Evolutionary conservation across 2,888 invertebrate species (phyloP).

Genomic region (Leptogaster cylindrica): DNA sequence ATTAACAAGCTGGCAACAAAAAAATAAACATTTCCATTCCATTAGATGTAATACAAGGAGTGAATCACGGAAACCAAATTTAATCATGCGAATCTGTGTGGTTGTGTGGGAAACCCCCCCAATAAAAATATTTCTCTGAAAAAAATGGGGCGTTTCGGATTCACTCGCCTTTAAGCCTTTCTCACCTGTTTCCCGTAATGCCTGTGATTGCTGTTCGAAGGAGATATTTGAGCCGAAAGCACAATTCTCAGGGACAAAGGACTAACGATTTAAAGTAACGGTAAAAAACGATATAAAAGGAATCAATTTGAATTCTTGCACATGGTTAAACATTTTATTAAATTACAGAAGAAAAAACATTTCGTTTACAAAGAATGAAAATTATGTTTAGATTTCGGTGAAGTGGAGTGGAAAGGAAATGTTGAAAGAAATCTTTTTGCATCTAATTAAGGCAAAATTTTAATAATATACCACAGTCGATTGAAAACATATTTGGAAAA

Average conservation of each 20-base stretch:
- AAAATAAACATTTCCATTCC: conserved; percentile 31
- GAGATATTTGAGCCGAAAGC: too few species aligned
- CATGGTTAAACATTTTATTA: conserved; percentile 18
- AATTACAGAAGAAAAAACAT: conserved; percentile 4
- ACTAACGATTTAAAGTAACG: too few species aligned
- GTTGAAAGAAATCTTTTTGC: too few species aligned
- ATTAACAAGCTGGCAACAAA: conserved; percentile 37
- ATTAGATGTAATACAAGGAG: conserved; percentile 24
- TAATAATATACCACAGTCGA: too few species aligned
- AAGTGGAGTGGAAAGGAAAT: too few species aligned
- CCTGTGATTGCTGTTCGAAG: too few species aligned
- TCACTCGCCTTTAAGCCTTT: conserved; percentile 27
- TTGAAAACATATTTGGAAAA: too few species aligned
- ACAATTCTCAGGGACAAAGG: too few species aligned
- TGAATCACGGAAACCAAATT: conserved; percentile 33
- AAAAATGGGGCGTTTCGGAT: background rate
- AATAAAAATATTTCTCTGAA: background rate
- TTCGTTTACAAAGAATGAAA: too few species aligned
- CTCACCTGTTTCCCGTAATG: too few species aligned
- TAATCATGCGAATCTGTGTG: conserved; percentile 29
- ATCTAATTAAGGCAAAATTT: too few species aligned
- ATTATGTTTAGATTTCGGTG: too few species aligned
- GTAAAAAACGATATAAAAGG: background rate
- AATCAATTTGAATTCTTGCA: conserved; percentile 23
- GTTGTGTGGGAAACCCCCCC: conserved; percentile 2